Evolutionary conservation across 30 jellyfish, hydroid and myxozoan genomes (phyloP), one percentile per base, ranked within the genome.

Genomic region (Hydractinia echinata): DNA sequence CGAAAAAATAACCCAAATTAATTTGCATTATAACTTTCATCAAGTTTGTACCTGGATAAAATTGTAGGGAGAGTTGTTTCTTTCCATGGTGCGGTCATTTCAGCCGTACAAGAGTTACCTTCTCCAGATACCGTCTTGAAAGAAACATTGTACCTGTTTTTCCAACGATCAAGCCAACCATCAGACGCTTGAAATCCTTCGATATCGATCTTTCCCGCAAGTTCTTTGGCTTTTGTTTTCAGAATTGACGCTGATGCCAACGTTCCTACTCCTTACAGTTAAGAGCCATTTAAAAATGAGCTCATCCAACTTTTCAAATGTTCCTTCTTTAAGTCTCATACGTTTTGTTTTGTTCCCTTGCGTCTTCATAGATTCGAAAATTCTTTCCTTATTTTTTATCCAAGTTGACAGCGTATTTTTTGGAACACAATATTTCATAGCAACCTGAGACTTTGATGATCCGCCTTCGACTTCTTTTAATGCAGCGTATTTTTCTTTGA

Each of bases 161-260:
- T 79, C 87, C 85, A 79, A 66, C 85, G 18, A 16, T 77, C 85
- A 4, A 77, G 7, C n/a, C 85, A 77, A 66, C 85, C 84, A 66
- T 77, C 85, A 5, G 83, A 53, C 5, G 85, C 81, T 5, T 53
- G 81, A 48, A 54, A 77, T 19, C 54, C 79, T 5, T 6, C 54
- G 53, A 39, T 60, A 6, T 77, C 39, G 49, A 77, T 77, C 53
- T 53, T 55, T 60, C 7, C 85, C 21, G 85, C 85, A 14, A 53
- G 15, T 39, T 77, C 83, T 7, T 6, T 7, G 81, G 85, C 85
- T 72, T 72, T 48, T 5, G 60, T 48, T 72, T 72, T 72, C 8
- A 72, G 81, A 72, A 72, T 72, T 72, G 10, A 10, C 8, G 79
- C 48, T 11, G 79, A 19, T 10, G 20, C 79, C 15, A 10, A 58